These are phyloP conservation scores for Cuculus canorus DNA, from an alignment of 2,797 vertebrate genomes.

Conservation along the genomic window DNA sequence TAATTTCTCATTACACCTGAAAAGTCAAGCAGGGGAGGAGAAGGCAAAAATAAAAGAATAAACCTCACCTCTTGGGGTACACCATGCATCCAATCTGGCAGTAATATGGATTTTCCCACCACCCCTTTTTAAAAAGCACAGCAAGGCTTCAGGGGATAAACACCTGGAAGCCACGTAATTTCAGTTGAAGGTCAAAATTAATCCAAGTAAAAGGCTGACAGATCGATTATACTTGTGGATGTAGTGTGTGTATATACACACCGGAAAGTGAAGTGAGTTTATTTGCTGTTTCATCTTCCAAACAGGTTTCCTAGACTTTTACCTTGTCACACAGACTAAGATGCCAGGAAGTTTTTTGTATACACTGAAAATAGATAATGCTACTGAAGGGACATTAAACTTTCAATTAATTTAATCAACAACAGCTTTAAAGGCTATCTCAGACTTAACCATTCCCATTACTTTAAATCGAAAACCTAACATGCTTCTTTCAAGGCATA, in stretches of 20 bases:
- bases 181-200: neutral
- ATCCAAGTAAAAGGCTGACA: neutral
- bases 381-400: neutral
- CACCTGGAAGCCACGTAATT: neutral
- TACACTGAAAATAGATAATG: neutral
- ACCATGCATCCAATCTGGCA: neutral
- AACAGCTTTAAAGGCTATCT: neutral
- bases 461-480: neutral
- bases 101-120: neutral
- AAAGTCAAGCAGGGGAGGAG: neutral
- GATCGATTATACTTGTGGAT: neutral
- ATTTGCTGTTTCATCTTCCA: neutral
- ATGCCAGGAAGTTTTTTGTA: neutral
- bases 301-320: neutral
- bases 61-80: neutral
- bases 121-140: neutral
- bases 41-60: too few relatives aligned
- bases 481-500: neutral
- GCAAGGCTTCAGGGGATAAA: neutral
- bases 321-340: neutral
- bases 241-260: neutral
- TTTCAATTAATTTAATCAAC: neutral
- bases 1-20: neutral
- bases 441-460: neutral
- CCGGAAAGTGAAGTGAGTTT: neutral